Percentiles rank a stretch among this genome's conserved stretches.
Conservation (phyloP, 1,140 invertebrate species). For the Apolygus lucorum region DNA sequence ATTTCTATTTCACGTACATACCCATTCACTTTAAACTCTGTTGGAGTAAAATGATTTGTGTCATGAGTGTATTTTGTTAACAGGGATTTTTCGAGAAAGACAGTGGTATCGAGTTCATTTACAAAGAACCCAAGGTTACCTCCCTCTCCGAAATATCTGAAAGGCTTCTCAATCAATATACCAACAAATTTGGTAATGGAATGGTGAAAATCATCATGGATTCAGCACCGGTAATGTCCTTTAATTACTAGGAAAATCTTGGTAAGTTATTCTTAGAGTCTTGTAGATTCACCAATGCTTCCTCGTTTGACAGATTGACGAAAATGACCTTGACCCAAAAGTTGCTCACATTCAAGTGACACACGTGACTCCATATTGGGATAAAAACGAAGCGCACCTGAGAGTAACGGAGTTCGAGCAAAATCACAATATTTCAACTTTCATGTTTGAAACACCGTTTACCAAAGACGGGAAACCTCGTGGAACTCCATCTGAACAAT, state of each 20-base stretch:
- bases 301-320: slow-evolving; percentile 68
- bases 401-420: slow-evolving; percentile 71
- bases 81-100: slow-evolving; percentile 78
- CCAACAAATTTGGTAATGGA: slow-evolving; percentile 76
- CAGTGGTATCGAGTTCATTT: slow-evolving; percentile 82
- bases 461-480: slow-evolving; percentile 67
- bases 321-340: slow-evolving; percentile 66
- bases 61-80: slow-evolving; percentile 37
- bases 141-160: slow-evolving; percentile 88
- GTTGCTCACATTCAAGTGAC: slow-evolving; percentile 88
- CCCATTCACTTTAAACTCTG: too few species aligned
- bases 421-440: slow-evolving; percentile 75
- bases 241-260: too few species aligned
- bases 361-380: slow-evolving; percentile 70
- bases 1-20: too few species aligned
- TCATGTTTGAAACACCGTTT: slow-evolving; percentile 91
- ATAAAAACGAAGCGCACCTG: slow-evolving; percentile 51
- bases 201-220: slow-evolving; percentile 87
- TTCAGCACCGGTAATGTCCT: slow-evolving; percentile 65
- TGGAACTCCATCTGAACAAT: slow-evolving; percentile 76
- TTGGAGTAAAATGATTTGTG: not conserved
- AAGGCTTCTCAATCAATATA: slow-evolving; percentile 63
- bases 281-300: not conserved
- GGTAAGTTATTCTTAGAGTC: not conserved
- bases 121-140: slow-evolving; percentile 92